Evolutionary conservation across 1,140 invertebrate species (phyloP), one percentile per base, ranked within the genome.

Genomic region (Cotesia glomerata): DNA sequence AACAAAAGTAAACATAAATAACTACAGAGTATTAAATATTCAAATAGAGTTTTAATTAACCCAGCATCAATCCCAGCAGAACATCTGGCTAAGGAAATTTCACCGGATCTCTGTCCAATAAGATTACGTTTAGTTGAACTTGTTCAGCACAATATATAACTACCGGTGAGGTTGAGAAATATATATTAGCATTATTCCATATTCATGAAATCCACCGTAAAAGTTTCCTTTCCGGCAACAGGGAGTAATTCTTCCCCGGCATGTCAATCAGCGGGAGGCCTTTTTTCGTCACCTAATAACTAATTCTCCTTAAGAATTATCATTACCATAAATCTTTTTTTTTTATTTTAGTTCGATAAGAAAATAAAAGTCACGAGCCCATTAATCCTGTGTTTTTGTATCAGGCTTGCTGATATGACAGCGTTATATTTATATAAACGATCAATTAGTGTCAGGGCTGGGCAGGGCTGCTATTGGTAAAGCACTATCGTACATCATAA

Each of bases 61-160:
- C 58, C 26, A 59, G 5, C 18, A 18, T 59, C 58, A 34, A 59
- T 59, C 58, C 26, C 14, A 26, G 26, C 16, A 71, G 70, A 74
- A 74, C 73, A 74, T 74, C 73, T 74, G 73, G 70, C 64, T 69
- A 62, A 71, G 73, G 62, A 67, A 74, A 74, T 74, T 74, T 74
- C 51, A 52, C 18, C 58, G 58, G 73, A 74, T 74, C 73, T 71
- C 69, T 74, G 73, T 74, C 73, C 70, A 74, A 71, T 74, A 71
- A 74, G 73, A 71, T 74, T 74, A 74, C 73, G 73, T 74, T 74
- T 74, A 74, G 73, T 74, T 74, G 73, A 71, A 74, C 69, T 74
- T 74, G 69, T 63, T 68, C 73, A 18, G 68, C 71, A 61, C 68
- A 74, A 71, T 74, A 71, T 61, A 74, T 34, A 51, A 58, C 36